Evolutionary conservation across 1,140 invertebrate genomes (phyloP), one percentile per base, ranked within the genome.

Genomic region (Solen grandis): DNA sequence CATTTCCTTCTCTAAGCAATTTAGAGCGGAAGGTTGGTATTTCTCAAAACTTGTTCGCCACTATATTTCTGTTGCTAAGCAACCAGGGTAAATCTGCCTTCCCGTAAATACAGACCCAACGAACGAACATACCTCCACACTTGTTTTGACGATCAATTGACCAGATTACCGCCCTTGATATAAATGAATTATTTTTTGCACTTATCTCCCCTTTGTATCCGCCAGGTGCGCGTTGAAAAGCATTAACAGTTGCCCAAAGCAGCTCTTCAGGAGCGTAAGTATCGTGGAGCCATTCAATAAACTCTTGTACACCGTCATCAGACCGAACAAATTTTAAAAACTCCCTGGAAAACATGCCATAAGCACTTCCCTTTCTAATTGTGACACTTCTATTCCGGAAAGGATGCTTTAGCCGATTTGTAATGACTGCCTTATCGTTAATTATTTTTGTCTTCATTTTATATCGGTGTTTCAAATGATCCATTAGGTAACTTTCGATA

Each of bases 401-500:
- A 4, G 25, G 46, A 55, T 27, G 3, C 31, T 76, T 76, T 36
- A 38, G 33, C 29, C 41, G 27, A 27, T 31, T 35, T 0, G 60
- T 76, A 22, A 38, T 19, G 0, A 65, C 3, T 5, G 46, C 29
- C n/a, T 33, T 14, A 16, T 54, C 29, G 16, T 63, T 50, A 33
- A 55, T 36, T 5, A 76, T 66, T 0, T 25, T 13, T 1, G 41
- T 46, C 19, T 52, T 63, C 66, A 36, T 60, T 5, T 54, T 33
- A 14, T 66, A 35, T 76, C 41, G 65, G 22, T 76, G 62, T 29
- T 76, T 31, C 3, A 19, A 19, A 13, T 8, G 4, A 19, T 60
- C 60, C 5, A 66, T 5, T 1, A 22, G 62, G 22, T 65, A 66
- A 22, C 62, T 76, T 76, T 76, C 74, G 16, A 90, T 85, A 63